Percentiles rank a stretch among this genome's conserved stretches.
These are phyloP conservation scores for Pseudorasbora parva DNA, from an alignment of 2,113 vertebrate species.

Conservation along the genomic window DNA sequence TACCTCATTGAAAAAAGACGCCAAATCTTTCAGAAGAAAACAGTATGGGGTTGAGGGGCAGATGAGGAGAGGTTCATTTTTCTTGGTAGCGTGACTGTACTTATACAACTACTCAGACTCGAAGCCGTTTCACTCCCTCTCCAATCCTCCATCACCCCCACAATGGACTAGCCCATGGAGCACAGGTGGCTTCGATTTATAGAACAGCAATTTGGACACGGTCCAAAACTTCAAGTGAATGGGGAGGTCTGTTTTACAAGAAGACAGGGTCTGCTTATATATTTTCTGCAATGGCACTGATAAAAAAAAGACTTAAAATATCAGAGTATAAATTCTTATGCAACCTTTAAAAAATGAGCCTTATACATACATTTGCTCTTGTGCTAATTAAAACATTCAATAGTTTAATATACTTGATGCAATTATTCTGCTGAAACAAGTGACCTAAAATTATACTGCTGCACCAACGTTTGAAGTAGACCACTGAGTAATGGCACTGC, in stretches of 20 bases:
- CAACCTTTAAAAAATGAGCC: neutral
- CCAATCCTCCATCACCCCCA: neutral
- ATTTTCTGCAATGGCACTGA: conserved; percentile 13
- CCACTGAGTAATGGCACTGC: neutral
- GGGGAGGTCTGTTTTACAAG: conserved; percentile 14
- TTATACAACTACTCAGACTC: conserved; percentile 45
- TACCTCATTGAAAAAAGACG: conserved; percentile 48
- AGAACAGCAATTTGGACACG: conserved; percentile 17
- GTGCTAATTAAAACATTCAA: neutral
- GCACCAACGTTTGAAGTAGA: neutral
- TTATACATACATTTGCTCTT: neutral
- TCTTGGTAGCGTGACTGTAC: conserved; percentile 54
- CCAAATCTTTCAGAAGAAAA: conserved; percentile 57
- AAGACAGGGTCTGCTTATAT: neutral
- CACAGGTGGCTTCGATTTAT: conserved; percentile 44
- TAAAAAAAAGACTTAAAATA: neutral
- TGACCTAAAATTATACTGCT: conserved; percentile 26
- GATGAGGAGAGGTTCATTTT: conserved; percentile 46
- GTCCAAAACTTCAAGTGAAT: conserved; percentile 18
- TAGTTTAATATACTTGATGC: neutral
- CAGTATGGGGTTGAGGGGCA: conserved; percentile 33
- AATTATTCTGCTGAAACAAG: neutral
- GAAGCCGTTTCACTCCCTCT: neutral
- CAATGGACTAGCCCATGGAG: conserved; percentile 20
- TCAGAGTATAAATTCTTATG: neutral